A percentile compares a stretch with the other conserved stretches of the same genome.
Conservation (phyloP, 2,113 vertebrate genomes). For the Galeopterus variegatus region DNA sequence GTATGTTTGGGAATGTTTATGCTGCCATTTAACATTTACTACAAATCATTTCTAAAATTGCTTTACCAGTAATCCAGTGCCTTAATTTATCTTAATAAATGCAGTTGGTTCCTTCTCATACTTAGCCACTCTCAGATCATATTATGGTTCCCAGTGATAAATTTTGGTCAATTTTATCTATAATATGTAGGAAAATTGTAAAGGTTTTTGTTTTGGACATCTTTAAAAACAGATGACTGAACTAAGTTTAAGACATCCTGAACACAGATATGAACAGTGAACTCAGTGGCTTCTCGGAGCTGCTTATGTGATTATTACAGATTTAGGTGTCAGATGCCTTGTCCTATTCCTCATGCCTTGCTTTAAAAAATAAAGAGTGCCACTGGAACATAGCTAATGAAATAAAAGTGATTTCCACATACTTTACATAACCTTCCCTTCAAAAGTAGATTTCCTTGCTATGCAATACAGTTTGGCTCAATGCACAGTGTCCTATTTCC, state of each 20-base stretch:
- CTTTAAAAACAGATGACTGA: not conserved
- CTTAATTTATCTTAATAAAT: slow-evolving; percentile 54
- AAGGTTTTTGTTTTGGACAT: slow-evolving; percentile 9
- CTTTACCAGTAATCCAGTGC: slow-evolving; percentile 49
- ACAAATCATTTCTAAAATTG: slow-evolving; percentile 50
- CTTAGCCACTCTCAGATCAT: not conserved
- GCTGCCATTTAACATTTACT: slow-evolving; percentile 76
- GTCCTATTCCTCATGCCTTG: not conserved
- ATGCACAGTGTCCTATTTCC: not conserved
- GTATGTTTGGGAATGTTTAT: slow-evolving; percentile 77
- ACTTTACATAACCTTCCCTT: not conserved
- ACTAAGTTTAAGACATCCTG: not conserved
- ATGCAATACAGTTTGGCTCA: not conserved
- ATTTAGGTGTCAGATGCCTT: not conserved
- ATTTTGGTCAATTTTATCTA: slow-evolving; percentile 2
- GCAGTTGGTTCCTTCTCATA: slow-evolving; percentile 32
- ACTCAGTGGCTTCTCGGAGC: not conserved
- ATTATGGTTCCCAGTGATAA: not conserved
- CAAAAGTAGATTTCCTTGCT: not conserved
- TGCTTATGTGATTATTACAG: not conserved
- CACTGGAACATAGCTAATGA: slow-evolving; percentile 11
- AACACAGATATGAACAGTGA: not conserved
- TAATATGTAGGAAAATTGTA: not conserved
- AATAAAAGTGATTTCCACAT: not conserved
- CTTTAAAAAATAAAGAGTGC: slow-evolving; percentile 21